Percentiles rank a stretch among this genome's conserved stretches.
Evolutionary conservation across 2,888 invertebrate genomes (phyloP).

Genomic region (Hemistola chrysoprasaria): DNA sequence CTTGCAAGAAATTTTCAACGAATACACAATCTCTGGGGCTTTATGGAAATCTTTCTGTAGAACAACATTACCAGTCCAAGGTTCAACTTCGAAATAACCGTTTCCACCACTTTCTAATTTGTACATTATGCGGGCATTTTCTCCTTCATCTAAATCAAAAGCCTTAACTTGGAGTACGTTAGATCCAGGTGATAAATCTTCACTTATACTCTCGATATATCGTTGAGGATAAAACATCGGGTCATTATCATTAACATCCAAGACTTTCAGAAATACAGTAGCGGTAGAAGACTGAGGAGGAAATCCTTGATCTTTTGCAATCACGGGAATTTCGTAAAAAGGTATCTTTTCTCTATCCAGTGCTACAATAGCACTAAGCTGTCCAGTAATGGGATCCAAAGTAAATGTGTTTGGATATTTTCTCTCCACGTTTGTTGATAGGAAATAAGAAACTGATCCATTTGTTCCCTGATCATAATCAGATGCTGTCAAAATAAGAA

Average conservation of each 20-base stretch:
- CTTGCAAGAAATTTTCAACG: conserved; percentile 89
- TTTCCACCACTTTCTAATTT: conserved; percentile 90
- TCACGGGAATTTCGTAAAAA: conserved; percentile 90
- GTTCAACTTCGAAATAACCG: conserved; percentile 90
- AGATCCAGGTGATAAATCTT: conserved; percentile 85
- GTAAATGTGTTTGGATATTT: conserved; percentile 92
- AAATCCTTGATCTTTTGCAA: conserved; percentile 95
- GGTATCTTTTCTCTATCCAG: conserved; percentile 92
- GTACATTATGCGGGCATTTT: conserved; percentile 91
- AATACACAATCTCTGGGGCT: conserved; percentile 86
- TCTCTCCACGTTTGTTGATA: conserved; percentile 89
- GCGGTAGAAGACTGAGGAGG: conserved; percentile 95
- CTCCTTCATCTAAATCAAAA: conserved; percentile 93
- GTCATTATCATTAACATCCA: conserved; percentile 96
- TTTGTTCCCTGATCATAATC: conserved; percentile 97
- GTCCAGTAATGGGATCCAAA: conserved; percentile 92
- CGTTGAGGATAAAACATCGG: conserved; percentile 95
- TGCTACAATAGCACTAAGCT: conserved; percentile 88
- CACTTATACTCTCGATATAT: conserved; percentile 90
- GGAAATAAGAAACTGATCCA: conserved; percentile 92
- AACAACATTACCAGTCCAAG: conserved; percentile 88
- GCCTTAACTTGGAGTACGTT: conserved; percentile 89
- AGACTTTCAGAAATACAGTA: conserved; percentile 89
- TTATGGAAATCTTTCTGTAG: conserved; percentile 85
- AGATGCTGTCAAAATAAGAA: conserved; percentile 91